Percentiles rank a stretch among this genome's conserved stretches.
Evolutionary conservation across 2,113 vertebrate genomes (phyloP).

Genomic region (Chlamydotis undulata): DNA sequence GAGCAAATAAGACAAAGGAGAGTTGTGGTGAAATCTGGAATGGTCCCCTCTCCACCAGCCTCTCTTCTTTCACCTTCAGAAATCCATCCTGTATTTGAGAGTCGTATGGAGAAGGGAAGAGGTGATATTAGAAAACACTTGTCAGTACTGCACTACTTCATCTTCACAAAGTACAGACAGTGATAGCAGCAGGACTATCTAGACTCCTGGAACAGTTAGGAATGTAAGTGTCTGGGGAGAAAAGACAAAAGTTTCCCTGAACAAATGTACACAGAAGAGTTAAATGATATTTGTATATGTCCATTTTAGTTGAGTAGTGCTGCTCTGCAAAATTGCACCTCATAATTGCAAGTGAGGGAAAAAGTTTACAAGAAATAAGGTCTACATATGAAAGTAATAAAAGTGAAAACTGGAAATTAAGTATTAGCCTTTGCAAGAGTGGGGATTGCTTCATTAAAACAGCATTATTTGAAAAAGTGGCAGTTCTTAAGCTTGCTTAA

Average conservation of each 20-base stretch:
- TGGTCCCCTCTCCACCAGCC: neutral
- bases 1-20: neutral
- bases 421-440: constrained; percentile 11
- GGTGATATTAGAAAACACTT: neutral
- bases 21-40: neutral
- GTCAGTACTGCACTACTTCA: neutral
- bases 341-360: neutral
- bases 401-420: neutral
- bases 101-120: neutral
- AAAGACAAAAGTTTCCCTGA: neutral
- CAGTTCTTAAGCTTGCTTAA: constrained; percentile 44
- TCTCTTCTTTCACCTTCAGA: neutral
- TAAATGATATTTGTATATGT: neutral
- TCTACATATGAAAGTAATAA: neutral
- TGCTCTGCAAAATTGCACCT: neutral
- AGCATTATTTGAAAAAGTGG: neutral
- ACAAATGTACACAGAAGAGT: neutral
- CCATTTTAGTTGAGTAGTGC: neutral
- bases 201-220: neutral
- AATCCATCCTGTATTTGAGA: neutral
- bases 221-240: neutral
- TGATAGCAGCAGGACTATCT: neutral
- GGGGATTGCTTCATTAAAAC: neutral
- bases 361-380: neutral
- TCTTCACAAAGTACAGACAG: neutral